A percentile compares a stretch with the other conserved stretches of the same genome.
Conservation (phyloP, 2,113 vertebrate genomes). For the Microtus ochrogaster region DNA sequence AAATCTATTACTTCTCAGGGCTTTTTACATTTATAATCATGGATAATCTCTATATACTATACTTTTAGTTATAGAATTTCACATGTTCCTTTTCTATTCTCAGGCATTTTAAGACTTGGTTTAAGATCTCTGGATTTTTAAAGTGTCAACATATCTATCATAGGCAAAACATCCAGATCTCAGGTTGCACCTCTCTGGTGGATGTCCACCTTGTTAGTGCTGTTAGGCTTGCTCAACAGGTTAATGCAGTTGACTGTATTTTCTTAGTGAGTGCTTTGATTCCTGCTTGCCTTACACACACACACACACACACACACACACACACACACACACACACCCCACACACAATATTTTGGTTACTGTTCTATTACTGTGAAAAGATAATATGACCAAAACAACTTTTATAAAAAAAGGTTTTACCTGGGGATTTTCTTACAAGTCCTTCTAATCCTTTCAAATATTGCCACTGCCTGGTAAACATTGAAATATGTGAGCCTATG, state of each 20-base stretch:
- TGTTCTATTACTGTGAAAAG: background rate
- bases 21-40: background rate
- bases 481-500: background rate
- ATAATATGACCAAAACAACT: background rate
- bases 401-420: background rate
- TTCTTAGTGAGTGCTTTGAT: constrained; percentile 21
- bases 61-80: background rate
- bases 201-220: background rate
- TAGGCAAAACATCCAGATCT: background rate
- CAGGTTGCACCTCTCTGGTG: background rate
- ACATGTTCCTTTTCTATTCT: background rate
- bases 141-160: background rate
- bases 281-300: background rate
- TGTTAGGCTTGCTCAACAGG: background rate
- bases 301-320: background rate
- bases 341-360: background rate
- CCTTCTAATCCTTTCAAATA: background rate
- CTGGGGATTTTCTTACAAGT: background rate
- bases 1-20: background rate
- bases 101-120: background rate
- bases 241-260: background rate
- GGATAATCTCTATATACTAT: background rate
- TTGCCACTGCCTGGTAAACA: background rate
- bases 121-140: constrained; percentile 1
- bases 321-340: background rate